Percentiles rank a stretch among this genome's conserved stretches.
phyloP scores from a whole-genome alignment of 2,113 vertebrate genomes.

The Synchiropus splendidus region DNA sequence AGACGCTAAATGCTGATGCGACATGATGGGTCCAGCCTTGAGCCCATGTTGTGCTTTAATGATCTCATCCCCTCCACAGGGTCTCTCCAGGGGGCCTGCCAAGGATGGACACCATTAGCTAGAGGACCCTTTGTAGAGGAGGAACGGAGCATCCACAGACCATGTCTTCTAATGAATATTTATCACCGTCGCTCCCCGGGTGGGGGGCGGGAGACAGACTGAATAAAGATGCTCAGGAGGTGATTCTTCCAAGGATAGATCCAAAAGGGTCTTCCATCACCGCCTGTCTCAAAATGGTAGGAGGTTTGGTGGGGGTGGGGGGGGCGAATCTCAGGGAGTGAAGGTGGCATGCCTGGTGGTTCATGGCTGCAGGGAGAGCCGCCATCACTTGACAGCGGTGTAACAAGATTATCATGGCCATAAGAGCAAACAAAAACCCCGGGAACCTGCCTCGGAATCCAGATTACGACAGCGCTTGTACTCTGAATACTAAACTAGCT shows the following conservation, averaged over 20 bases:
- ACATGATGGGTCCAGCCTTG: conserved; percentile 42
- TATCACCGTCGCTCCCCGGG: conserved; percentile 48
- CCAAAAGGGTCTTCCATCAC: conserved; percentile 56
- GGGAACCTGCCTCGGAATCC: conserved; percentile 47
- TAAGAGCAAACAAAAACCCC: conserved; percentile 55
- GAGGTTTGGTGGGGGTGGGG: conserved; percentile 10
- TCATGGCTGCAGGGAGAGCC: conserved; percentile 42
- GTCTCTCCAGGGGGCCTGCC: conserved; percentile 36
- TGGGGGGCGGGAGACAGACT: conserved; percentile 40
- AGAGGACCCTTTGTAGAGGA: conserved; percentile 52
- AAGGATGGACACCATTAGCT: conserved; percentile 57
- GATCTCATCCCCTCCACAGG: conserved; percentile 42
- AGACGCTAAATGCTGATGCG: conserved; percentile 44
- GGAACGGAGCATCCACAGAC: conserved; percentile 31
- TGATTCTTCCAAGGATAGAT: conserved; percentile 62
- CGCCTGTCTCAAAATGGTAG: conserved; percentile 56
- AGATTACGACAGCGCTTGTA: conserved; percentile 44
- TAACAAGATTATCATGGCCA: conserved; percentile 63
- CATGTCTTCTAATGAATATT: conserved; percentile 50
- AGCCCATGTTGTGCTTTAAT: conserved; percentile 50
- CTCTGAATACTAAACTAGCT: conserved; percentile 51
- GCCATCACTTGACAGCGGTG: conserved; percentile 57
- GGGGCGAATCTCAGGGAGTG: conserved; percentile 27
- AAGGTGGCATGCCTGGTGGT: conserved; percentile 46
- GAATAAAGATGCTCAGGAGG: conserved; percentile 60